phyloP scores from a whole-genome alignment of 2,113 vertebrate species.

The Alligator mississippiensis region DNA sequence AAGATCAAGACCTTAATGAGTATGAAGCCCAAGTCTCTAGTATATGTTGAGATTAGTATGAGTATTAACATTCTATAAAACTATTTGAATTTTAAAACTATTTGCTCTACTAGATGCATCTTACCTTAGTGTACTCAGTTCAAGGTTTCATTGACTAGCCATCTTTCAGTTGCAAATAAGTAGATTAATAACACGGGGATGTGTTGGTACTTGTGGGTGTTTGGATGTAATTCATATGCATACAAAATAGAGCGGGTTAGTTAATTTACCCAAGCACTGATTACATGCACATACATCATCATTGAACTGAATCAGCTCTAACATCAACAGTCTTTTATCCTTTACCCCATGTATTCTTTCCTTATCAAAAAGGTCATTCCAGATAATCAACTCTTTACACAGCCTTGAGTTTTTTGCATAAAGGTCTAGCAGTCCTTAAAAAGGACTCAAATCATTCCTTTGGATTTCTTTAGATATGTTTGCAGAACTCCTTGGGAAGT shows the following conservation, averaged over 20 bases:
- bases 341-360: background rate
- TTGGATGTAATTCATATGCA: too few species aligned
- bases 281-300: background rate
- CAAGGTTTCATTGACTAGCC: background rate
- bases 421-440: constrained; percentile 42
- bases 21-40: accelerated
- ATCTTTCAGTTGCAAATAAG: too few species aligned
- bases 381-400: constrained; percentile 60
- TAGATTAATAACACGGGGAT: too few species aligned
- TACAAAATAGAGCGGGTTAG: background rate
- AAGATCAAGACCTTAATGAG: background rate
- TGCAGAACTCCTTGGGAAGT: constrained; percentile 62
- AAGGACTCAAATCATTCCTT: constrained; percentile 43
- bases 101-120: background rate
- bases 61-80: background rate
- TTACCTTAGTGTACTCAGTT: background rate
- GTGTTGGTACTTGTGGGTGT: too few species aligned
- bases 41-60: background rate
- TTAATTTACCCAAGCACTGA: background rate
- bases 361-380: constrained; percentile 14
- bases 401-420: constrained; percentile 37
- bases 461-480: constrained; percentile 65
- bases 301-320: constrained; percentile 17
- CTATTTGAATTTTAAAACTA: background rate
- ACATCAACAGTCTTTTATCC: constrained; percentile 1